These are phyloP conservation scores for Macaca nemestrina DNA, from an alignment of 2,113 vertebrate species.

Conservation along the genomic window DNA sequence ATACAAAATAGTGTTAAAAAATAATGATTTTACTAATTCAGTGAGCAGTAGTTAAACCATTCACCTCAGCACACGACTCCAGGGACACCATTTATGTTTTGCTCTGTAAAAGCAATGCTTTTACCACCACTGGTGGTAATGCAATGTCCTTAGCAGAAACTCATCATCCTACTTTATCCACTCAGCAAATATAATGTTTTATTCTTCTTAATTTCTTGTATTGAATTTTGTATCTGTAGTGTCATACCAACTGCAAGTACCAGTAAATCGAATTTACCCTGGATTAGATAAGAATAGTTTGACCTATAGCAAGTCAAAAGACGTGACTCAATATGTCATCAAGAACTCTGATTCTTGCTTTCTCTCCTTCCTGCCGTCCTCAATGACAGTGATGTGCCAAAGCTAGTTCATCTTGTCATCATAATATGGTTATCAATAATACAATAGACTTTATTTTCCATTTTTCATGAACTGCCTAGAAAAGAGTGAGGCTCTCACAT, in stretches of 20 bases:
- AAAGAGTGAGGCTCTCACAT: not conserved
- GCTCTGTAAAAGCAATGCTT: not conserved
- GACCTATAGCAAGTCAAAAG: not conserved
- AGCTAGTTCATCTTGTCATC: not conserved
- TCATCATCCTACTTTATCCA: not conserved
- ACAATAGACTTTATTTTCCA: not conserved
- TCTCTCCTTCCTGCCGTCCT: not conserved
- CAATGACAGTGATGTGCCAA: not conserved
- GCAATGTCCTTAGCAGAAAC: not conserved
- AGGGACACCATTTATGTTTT: not conserved
- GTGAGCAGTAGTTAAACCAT: not conserved
- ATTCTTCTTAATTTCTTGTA: not conserved
- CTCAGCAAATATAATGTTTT: not conserved
- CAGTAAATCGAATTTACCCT: not conserved
- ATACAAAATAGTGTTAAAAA: not conserved
- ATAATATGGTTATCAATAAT: not conserved
- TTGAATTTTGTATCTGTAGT: not conserved
- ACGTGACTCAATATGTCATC: not conserved
- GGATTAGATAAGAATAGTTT: not conserved
- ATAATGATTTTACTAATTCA: not conserved
- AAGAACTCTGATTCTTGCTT: not conserved
- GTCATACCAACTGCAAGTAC: not conserved
- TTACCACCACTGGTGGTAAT: accelerated
- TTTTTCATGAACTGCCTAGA: not conserved
- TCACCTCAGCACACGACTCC: not conserved